Percentiles rank a stretch among this genome's conserved stretches.
Conservation (phyloP, 2,888 invertebrate genomes). For the Protula sp. region DNA sequence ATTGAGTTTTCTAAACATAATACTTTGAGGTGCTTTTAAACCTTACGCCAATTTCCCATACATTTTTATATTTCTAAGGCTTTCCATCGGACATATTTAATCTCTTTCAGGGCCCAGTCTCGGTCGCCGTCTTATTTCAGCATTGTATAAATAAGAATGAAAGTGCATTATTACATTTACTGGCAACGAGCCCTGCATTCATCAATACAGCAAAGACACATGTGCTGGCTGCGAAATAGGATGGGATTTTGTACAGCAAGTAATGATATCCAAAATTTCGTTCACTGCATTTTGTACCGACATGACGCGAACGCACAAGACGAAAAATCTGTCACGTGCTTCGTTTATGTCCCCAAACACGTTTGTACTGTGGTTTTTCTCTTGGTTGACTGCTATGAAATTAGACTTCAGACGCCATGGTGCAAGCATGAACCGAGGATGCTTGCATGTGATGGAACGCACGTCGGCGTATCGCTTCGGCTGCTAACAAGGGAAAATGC, state of each 20-base stretch:
- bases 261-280: background rate
- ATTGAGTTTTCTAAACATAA: no score
- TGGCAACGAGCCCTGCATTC: background rate
- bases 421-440: background rate
- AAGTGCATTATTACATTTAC: background rate
- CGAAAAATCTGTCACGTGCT: background rate
- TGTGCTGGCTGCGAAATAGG: conserved; percentile 1
- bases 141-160: no score
- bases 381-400: background rate
- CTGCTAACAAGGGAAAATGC: background rate
- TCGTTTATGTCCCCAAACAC: background rate
- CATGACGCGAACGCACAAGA: background rate
- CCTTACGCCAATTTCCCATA: no score
- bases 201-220: background rate
- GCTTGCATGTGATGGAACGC: conserved; percentile 5
- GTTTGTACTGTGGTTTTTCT: background rate
- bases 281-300: background rate
- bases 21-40: no score
- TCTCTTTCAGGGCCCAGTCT: no score
- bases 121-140: no score
- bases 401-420: conserved; percentile 1
- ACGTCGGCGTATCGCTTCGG: background rate
- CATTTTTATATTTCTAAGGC: no score
- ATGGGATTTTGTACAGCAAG: background rate
- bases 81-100: no score